Evolutionary conservation across 1,140 invertebrate species (phyloP).

Genomic region (Philopotamus ludificatus): DNA sequence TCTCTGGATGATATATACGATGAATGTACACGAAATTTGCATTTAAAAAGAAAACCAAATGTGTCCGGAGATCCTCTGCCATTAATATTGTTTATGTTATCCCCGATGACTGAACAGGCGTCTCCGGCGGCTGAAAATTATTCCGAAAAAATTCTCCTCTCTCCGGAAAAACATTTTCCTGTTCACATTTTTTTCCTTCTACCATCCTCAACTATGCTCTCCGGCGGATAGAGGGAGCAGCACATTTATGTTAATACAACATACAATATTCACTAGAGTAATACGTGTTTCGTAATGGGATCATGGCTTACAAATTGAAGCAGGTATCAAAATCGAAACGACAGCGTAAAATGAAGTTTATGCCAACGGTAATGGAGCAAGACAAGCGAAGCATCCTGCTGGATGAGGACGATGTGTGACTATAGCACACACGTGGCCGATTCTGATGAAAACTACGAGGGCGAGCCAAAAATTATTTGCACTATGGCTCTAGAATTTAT

Average conservation of each 20-base stretch:
- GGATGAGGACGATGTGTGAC: background rate
- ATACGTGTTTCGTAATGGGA: constrained; percentile 6
- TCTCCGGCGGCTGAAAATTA: background rate
- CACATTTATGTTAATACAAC: background rate
- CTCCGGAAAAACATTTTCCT: background rate
- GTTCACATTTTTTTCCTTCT: background rate
- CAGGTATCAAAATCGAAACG: constrained; percentile 11
- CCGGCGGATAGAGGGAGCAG: no score
- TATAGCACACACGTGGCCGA: no score
- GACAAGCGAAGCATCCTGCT: background rate
- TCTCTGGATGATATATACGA: no score
- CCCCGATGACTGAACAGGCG: background rate
- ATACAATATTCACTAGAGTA: background rate
- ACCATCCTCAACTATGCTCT: no score
- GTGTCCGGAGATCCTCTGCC: background rate
- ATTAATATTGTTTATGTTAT: background rate
- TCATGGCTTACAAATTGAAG: background rate
- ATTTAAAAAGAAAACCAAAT: no score
- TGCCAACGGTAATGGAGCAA: background rate
- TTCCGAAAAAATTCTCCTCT: background rate
- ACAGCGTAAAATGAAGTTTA: constrained; percentile 9
- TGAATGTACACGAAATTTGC: no score
- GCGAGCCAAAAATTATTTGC: no score
- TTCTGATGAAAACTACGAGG: no score
- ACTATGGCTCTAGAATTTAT: no score